These are phyloP conservation scores for Papio anubis DNA, from an alignment of 2,113 vertebrate genomes.

Conservation along the genomic window DNA sequence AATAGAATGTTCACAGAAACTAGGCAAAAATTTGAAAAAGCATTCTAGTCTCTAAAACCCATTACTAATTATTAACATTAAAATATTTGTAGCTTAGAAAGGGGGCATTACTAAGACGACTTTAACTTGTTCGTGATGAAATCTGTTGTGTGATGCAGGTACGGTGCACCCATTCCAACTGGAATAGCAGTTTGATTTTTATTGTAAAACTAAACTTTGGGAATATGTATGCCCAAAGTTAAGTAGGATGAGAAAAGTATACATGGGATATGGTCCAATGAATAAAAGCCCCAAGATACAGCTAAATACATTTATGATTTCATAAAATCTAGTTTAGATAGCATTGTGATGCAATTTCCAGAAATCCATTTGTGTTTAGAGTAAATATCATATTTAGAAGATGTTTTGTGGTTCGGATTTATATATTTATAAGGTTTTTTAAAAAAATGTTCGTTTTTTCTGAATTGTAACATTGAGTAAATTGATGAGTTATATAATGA, in stretches of 20 bases:
- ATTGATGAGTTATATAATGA: constrained; percentile 66
- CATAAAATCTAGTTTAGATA: constrained; percentile 67
- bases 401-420: constrained; percentile 80
- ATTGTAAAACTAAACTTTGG: constrained; percentile 20
- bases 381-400: constrained; percentile 72
- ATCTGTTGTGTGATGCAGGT: constrained; percentile 65
- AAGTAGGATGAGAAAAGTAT: neutral
- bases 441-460: constrained; percentile 76
- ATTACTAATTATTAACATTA: constrained; percentile 63
- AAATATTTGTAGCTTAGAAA: constrained; percentile 79
- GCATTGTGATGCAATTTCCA: constrained; percentile 61
- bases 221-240: neutral
- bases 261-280: constrained; percentile 31
- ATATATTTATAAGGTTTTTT: constrained; percentile 76
- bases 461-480: constrained; percentile 77
- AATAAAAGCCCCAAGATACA: constrained; percentile 61
- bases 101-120: constrained; percentile 60
- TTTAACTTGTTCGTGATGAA: constrained; percentile 79
- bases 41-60: constrained; percentile 71
- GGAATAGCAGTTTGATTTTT: constrained; percentile 59
- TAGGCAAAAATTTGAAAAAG: constrained; percentile 38
- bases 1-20: constrained; percentile 69
- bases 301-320: constrained; percentile 63
- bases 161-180: neutral
- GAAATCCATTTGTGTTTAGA: constrained; percentile 77